Percentiles rank a stretch among this genome's conserved stretches.
These are phyloP conservation scores for Xestia c-nigrum DNA, from an alignment of 2,888 invertebrate species.

Conservation along the genomic window DNA sequence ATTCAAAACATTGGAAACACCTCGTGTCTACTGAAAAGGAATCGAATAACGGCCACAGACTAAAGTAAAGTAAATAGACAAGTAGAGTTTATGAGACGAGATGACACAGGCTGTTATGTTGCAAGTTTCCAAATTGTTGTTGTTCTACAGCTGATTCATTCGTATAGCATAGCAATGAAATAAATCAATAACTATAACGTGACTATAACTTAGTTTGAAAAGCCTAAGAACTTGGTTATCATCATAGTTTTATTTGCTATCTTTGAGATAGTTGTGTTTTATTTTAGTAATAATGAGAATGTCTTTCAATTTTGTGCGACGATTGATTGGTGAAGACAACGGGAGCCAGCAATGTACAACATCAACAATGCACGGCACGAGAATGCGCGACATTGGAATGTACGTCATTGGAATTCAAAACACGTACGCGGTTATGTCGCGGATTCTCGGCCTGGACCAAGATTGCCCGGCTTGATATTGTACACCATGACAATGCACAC, in stretches of 20 bases:
- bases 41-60: constrained; percentile 59
- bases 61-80: constrained; percentile 35
- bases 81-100: not conserved
- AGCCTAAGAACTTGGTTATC: not conserved
- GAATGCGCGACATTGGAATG: too few species aligned
- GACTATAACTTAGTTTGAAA: not conserved
- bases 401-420: too few species aligned
- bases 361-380: too few species aligned
- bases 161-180: not conserved
- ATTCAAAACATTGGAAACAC: constrained; percentile 75
- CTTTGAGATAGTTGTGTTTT: not conserved
- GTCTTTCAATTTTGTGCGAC: not conserved
- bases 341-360: too few species aligned
- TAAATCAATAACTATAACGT: not conserved
- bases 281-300: constrained; percentile 12
- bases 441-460: too few species aligned
- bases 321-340: not conserved
- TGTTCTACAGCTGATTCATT: constrained; percentile 17
- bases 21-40: constrained; percentile 71
- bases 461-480: too few species aligned
- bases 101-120: not conserved
- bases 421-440: too few species aligned
- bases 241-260: not conserved
- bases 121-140: not conserved
- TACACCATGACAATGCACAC: too few species aligned